These are phyloP conservation scores for Tupaia chinensis DNA, from an alignment of 2,113 vertebrate genomes.

Conservation along the genomic window DNA sequence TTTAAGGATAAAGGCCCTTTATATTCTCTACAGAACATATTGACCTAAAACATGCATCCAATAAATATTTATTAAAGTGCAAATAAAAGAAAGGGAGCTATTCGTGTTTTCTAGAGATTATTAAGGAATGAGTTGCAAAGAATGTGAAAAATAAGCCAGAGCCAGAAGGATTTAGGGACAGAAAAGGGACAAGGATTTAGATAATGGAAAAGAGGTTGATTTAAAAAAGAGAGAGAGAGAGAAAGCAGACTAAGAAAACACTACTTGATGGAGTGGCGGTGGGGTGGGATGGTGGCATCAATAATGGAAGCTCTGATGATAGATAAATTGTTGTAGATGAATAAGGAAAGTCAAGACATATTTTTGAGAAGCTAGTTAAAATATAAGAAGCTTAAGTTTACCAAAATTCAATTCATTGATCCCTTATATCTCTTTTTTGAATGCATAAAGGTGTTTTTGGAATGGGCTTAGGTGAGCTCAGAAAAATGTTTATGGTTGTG, in stretches of 20 bases:
- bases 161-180: neutral
- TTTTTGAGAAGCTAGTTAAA: slow-evolving; percentile 53
- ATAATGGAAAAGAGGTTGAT: neutral
- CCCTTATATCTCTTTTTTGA: slow-evolving; percentile 43
- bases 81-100: neutral
- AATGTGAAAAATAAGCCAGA: slow-evolving; percentile 13
- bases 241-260: neutral
- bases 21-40: neutral
- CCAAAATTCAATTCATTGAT: slow-evolving; percentile 56
- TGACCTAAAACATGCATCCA: neutral
- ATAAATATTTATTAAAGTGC: slow-evolving; percentile 14
- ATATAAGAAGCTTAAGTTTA: slow-evolving; percentile 64
- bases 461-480: neutral
- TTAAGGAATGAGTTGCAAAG: neutral
- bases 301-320: neutral
- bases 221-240: neutral
- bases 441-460: slow-evolving; percentile 29
- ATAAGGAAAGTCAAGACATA: neutral
- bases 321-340: neutral
- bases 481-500: neutral
- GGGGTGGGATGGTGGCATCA: neutral
- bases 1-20: neutral
- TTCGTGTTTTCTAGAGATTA: slow-evolving; percentile 21
- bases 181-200: neutral
- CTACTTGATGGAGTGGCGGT: neutral